Percentiles rank a stretch among this genome's conserved stretches.
Evolutionary conservation across 2,113 vertebrate species (phyloP).

Genomic region (Hyla sarda): DNA sequence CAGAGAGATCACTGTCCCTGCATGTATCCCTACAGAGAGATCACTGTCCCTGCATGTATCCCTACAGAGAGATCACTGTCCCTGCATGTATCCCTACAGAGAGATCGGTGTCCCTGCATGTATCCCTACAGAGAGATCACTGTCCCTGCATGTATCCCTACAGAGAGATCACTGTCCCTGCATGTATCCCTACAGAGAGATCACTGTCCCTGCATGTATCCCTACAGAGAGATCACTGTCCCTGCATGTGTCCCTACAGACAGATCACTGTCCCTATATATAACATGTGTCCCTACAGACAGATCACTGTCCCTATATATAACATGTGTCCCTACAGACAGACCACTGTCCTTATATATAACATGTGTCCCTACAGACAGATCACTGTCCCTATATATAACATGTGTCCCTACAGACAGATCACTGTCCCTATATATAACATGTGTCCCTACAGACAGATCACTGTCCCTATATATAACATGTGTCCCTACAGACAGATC

Average conservation of each 20-base stretch:
- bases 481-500: too few relatives aligned
- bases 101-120: background rate
- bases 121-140: background rate
- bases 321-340: background rate
- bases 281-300: too few relatives aligned
- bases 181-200: background rate
- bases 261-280: background rate
- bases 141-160: background rate
- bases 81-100: background rate
- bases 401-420: too few relatives aligned
- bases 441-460: too few relatives aligned
- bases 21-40: too few relatives aligned
- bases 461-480: too few relatives aligned
- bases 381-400: too few relatives aligned
- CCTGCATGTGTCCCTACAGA: background rate
- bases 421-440: too few relatives aligned
- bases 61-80: background rate
- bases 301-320: too few relatives aligned
- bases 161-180: background rate
- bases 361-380: too few relatives aligned
- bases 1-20: background rate
- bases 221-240: background rate
- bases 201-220: background rate
- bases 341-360: background rate
- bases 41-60: too few relatives aligned